Evolutionary conservation across 2,888 invertebrate genomes (phyloP).

Genomic region (Diadegma fenestrale): DNA sequence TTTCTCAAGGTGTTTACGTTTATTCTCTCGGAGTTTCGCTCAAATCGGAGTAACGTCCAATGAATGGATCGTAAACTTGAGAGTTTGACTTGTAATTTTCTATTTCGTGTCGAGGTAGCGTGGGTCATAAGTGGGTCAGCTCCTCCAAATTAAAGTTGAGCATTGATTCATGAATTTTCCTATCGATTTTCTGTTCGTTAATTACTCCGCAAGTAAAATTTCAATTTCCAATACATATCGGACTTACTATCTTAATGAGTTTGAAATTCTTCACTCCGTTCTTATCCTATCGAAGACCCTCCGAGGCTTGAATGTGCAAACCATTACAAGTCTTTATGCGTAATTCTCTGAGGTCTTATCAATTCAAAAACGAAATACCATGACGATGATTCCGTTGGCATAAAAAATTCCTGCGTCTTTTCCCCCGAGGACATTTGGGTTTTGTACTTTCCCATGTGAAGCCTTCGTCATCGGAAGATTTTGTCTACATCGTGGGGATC

Average conservation of each 20-base stretch:
- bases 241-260: not conserved
- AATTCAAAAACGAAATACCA: not conserved
- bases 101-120: not conserved
- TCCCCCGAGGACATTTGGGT: not conserved
- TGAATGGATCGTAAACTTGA: not conserved
- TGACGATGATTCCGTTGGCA: not conserved
- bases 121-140: not conserved
- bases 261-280: not conserved
- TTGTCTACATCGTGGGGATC: not conserved
- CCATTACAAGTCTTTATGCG: not conserved
- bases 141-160: not conserved
- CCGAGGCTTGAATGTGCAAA: not conserved
- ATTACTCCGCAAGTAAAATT: not conserved
- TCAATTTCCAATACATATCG: not conserved
- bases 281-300: not conserved
- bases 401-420: not conserved
- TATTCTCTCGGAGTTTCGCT: constrained; percentile 1
- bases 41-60: not conserved
- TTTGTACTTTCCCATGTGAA: not conserved
- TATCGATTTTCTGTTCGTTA: not conserved
- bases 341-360: not conserved
- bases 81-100: not conserved
- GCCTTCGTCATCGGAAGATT: not conserved
- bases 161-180: not conserved
- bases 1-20: constrained; percentile 16